phyloP scores from a whole-genome alignment of 1,140 invertebrate species.

The Holcopasites calliopsidis region DNA sequence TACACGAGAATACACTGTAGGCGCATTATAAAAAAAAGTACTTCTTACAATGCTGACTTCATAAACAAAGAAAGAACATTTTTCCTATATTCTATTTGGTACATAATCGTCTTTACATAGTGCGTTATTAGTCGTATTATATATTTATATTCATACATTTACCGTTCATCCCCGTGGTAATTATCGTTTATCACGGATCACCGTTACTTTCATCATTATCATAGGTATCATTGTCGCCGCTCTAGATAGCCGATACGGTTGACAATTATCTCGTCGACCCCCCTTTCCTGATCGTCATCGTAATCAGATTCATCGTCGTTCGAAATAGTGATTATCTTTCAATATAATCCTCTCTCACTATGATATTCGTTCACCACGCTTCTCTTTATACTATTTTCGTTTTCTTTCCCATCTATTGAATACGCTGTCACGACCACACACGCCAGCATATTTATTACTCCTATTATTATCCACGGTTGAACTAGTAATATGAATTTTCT shows the following conservation, averaged over 20 bases:
- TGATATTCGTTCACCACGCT: not conserved
- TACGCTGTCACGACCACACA: constrained; percentile 23
- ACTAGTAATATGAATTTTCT: not conserved
- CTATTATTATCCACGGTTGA: not conserved
- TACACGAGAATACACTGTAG: no score
- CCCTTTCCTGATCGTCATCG: not conserved
- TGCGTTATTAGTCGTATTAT: constrained; percentile 13
- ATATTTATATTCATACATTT: constrained; percentile 18
- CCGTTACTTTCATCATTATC: constrained; percentile 47
- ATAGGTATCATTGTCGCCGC: constrained; percentile 19
- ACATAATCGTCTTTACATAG: constrained; percentile 47
- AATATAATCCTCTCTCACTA: not conserved
- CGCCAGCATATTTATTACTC: constrained; percentile 35
- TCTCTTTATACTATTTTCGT: not conserved
- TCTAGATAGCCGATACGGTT: not conserved
- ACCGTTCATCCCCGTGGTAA: constrained; percentile 44
- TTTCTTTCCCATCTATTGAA: constrained; percentile 3
- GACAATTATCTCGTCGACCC: not conserved
- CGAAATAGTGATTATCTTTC: not conserved
- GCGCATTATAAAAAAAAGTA: no score
- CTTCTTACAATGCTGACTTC: no score
- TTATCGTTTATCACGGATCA: constrained; percentile 33
- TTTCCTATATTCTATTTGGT: constrained; percentile 27
- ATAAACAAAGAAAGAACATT: no score
- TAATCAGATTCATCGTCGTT: not conserved